Conservation (phyloP, 2,888 invertebrate genomes). For the Pecten maximus region DNA sequence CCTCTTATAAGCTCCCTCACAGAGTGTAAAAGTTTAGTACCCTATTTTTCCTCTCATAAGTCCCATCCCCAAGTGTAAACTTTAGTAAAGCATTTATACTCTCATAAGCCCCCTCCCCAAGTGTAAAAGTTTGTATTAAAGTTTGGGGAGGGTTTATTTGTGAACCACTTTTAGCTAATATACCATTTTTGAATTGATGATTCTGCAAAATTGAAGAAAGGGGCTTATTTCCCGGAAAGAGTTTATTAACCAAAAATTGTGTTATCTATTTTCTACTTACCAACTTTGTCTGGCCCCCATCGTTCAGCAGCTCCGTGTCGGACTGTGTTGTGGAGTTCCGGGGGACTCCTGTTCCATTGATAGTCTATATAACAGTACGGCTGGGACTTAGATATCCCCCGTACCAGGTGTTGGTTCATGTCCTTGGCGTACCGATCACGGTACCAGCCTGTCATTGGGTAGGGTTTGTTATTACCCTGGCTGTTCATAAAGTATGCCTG, state of each 20-base stretch:
- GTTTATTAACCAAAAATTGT: not conserved
- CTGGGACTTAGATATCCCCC: slow-evolving; percentile 66
- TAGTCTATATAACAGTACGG: slow-evolving; percentile 77
- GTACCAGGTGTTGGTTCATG: slow-evolving; percentile 73
- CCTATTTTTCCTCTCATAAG: no score
- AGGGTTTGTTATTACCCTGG: slow-evolving; percentile 57
- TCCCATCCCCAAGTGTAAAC: no score
- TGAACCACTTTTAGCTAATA: no score
- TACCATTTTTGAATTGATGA: no score
- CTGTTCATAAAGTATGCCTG: slow-evolving; percentile 69
- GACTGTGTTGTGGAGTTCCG: slow-evolving; percentile 76
- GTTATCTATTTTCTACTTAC: slow-evolving; percentile 63
- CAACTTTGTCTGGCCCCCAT: slow-evolving; percentile 81
- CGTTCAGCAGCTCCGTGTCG: slow-evolving; percentile 77
- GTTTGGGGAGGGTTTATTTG: no score
- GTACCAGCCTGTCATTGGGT: slow-evolving; percentile 68
- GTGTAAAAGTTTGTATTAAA: no score
- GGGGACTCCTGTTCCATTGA: slow-evolving; percentile 73
- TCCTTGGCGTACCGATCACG: slow-evolving; percentile 73
- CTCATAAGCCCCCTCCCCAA: no score
- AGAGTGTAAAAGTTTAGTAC: no score
- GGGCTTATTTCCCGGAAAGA: no score
- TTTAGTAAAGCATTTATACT: no score
- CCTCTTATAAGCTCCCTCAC: no score
- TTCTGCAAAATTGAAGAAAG: no score